phyloP scores from a whole-genome alignment of 2,888 invertebrate species.

The Melieria crassipennis region DNA sequence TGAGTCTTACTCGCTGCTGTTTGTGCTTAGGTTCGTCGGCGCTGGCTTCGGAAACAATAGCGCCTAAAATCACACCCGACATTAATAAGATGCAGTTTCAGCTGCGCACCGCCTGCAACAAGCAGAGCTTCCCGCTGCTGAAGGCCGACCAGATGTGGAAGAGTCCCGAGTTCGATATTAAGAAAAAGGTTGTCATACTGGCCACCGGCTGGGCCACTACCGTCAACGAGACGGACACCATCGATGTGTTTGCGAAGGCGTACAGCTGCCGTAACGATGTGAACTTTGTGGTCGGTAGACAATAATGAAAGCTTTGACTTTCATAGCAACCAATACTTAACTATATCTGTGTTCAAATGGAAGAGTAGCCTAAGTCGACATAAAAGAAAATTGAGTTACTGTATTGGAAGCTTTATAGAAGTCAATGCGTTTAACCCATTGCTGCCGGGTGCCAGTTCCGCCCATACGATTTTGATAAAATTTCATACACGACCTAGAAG shows the following conservation, averaged over 20 bases:
- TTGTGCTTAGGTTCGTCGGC: slow-evolving; percentile 57
- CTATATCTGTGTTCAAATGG: neutral
- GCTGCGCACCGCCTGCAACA: slow-evolving; percentile 53
- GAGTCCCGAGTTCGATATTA: slow-evolving; percentile 53
- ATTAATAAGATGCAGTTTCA: slow-evolving; percentile 58
- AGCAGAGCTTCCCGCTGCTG: slow-evolving; percentile 54
- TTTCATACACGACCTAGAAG: too few species aligned
- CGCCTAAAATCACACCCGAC: slow-evolving; percentile 56
- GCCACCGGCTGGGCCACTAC: slow-evolving; percentile 63
- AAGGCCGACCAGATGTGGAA: slow-evolving; percentile 57
- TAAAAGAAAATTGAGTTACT: neutral
- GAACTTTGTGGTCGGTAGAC: slow-evolving; percentile 59
- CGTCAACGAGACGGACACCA: slow-evolving; percentile 51
- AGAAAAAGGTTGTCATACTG: slow-evolving; percentile 56
- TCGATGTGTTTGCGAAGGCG: slow-evolving; percentile 54
- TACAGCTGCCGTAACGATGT: slow-evolving; percentile 59
- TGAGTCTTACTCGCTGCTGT: neutral
- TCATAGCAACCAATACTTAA: too few species aligned
- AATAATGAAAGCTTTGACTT: neutral
- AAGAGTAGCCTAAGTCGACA: too few species aligned
- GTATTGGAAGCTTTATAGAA: too few species aligned
- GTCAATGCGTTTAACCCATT: too few species aligned
- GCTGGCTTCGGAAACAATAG: slow-evolving; percentile 50
- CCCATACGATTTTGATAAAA: too few species aligned
- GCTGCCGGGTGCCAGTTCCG: too few species aligned